Conservation (phyloP, 2,113 vertebrate genomes). For the Fukomys damarensis region DNA sequence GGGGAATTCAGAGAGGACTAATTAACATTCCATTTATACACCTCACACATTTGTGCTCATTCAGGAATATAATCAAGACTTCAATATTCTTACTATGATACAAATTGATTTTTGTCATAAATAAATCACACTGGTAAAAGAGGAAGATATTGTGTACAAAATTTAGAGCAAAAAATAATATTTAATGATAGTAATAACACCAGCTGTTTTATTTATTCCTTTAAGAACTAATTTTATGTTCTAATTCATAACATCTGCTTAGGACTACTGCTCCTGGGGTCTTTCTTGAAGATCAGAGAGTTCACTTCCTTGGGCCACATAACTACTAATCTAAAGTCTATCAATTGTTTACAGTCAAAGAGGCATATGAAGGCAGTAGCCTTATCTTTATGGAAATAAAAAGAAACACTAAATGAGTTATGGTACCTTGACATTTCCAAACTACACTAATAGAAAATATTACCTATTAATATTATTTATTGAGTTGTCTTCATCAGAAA, state of each 20-base stretch:
- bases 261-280: neutral
- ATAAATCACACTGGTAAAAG: neutral
- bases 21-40: neutral
- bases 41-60: neutral
- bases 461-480: neutral
- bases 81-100: neutral
- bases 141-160: neutral
- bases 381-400: neutral
- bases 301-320: neutral
- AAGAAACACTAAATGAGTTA: neutral
- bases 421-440: neutral
- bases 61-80: neutral
- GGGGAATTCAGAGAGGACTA: neutral
- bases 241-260: neutral
- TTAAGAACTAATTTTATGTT: neutral
- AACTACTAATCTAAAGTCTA: neutral
- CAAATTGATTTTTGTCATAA: neutral
- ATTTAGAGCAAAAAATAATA: neutral
- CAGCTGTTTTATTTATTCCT: neutral
- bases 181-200: neutral
- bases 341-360: neutral
- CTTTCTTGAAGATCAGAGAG: neutral
- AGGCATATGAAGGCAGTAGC: neutral
- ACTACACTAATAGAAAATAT: neutral
- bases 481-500: neutral